Conservation (phyloP, 2,888 invertebrate species). For the Andricus quercusramuli region DNA sequence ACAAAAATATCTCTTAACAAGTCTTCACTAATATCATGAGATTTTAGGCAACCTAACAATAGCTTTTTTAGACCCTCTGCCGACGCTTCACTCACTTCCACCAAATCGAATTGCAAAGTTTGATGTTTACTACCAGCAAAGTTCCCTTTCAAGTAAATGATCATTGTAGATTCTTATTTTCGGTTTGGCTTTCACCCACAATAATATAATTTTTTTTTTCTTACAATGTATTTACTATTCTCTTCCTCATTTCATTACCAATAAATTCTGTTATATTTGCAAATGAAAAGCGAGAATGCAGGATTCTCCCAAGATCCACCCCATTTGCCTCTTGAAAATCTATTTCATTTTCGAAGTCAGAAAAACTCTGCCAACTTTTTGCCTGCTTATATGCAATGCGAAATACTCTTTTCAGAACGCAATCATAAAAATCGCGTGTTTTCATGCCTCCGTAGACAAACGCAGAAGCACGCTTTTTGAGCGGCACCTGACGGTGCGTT, state of each 20-base stretch:
- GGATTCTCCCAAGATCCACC: neutral
- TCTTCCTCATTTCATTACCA: neutral
- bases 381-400: neutral
- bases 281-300: neutral
- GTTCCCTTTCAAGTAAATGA: neutral
- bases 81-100: neutral
- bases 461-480: no score
- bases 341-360: neutral
- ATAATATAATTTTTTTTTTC: neutral
- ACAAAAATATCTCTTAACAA: neutral
- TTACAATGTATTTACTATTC: neutral
- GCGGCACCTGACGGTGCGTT: no score
- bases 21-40: neutral
- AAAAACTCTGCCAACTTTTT: neutral
- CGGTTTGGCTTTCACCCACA: neutral
- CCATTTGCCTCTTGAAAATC: neutral
- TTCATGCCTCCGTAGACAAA: no score
- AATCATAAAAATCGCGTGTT: no score
- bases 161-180: neutral
- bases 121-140: neutral
- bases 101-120: constrained; percentile 1
- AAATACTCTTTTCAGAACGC: no score
- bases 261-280: neutral
- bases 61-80: neutral
- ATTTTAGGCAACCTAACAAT: neutral